Evolutionary conservation across 2,888 invertebrate species (phyloP).

Genomic region (Ochlodes sylvanus): DNA sequence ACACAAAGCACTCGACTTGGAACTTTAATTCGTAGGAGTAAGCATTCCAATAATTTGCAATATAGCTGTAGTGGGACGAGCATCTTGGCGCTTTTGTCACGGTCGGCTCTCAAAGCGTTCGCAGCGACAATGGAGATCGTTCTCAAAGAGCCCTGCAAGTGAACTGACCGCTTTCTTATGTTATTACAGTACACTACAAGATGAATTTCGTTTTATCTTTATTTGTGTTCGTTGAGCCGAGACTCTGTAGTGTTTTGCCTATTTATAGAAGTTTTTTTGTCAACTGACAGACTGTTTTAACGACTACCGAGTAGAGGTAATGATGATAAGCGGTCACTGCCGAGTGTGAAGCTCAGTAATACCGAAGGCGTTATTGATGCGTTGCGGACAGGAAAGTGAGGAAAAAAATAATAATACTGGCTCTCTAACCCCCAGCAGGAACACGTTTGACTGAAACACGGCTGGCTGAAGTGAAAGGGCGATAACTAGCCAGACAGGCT

Average conservation of each 20-base stretch:
- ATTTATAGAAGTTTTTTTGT: no score
- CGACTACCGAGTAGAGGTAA: no score
- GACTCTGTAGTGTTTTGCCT: neutral
- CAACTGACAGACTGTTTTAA: no score
- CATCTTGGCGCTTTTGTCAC: constrained; percentile 23
- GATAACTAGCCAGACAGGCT: no score
- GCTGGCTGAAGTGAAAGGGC: no score
- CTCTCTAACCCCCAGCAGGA: no score
- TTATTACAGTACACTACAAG: constrained; percentile 18
- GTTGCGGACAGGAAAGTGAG: no score
- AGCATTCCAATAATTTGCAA: constrained; percentile 36
- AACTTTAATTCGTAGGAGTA: constrained; percentile 19
- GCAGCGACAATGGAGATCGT: constrained; percentile 21
- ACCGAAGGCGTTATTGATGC: no score
- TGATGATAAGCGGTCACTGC: no score
- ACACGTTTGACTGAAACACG: no score
- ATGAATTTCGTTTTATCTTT: constrained; percentile 9
- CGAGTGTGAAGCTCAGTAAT: no score
- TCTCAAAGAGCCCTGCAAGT: constrained; percentile 22
- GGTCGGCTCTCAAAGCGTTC: constrained; percentile 22
- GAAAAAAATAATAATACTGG: no score
- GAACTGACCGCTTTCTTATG: constrained; percentile 23
- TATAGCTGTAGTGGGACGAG: constrained; percentile 22
- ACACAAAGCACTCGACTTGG: constrained; percentile 19
- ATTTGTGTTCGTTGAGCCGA: neutral